A percentile compares a stretch with the other conserved stretches of the same genome.
These are phyloP conservation scores for Cacoxenus indagator DNA, from an alignment of 2,888 invertebrate genomes.

Conservation along the genomic window DNA sequence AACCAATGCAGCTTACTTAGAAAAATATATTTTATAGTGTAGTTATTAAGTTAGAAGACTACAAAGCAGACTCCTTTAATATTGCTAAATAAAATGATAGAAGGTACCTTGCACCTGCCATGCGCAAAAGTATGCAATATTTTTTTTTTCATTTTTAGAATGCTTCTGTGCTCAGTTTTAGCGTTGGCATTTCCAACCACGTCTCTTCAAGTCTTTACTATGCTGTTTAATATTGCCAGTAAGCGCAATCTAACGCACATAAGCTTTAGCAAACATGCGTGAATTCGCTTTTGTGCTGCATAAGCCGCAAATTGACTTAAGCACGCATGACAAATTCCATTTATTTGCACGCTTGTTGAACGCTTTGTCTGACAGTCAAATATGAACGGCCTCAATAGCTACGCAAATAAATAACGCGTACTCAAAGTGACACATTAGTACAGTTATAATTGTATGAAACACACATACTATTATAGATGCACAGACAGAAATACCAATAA, in stretches of 20 bases:
- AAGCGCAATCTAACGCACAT: no score
- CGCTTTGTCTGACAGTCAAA: slow-evolving; percentile 1
- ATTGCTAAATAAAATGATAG: not conserved
- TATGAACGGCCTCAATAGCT: not conserved
- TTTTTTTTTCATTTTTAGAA: not conserved
- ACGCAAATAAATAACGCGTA: not conserved
- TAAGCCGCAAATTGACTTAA: not conserved
- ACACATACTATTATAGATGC: not conserved
- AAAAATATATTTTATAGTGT: slow-evolving; percentile 43
- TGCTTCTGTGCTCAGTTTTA: not conserved
- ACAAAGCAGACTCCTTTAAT: no score
- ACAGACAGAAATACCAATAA: not conserved
- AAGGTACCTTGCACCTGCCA: not conserved
- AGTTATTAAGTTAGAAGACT: not conserved
- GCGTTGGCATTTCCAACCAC: no score
- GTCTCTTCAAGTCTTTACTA: no score
- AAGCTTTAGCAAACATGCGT: not conserved
- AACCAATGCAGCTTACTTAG: slow-evolving; percentile 30
- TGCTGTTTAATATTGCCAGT: no score
- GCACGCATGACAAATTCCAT: not conserved
- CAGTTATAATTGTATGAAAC: not conserved
- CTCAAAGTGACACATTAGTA: not conserved
- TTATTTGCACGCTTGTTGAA: not conserved
- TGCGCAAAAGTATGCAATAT: not conserved
- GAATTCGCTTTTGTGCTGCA: no score